Base-by-base conservation (phyloP, 1,140 invertebrate species). In the Rhynchophorus ferrugineus region DNA sequence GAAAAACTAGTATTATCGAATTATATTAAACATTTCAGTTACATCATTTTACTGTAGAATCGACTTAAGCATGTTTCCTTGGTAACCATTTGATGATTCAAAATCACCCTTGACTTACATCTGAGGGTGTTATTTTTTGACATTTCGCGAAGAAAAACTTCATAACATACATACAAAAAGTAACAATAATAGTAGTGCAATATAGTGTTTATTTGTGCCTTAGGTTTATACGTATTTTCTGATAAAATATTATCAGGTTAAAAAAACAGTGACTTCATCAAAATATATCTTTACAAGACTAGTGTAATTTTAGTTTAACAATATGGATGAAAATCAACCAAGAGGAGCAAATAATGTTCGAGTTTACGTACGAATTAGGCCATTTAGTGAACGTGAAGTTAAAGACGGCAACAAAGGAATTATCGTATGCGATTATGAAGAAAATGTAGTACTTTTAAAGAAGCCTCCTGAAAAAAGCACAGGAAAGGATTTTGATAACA, bases 291-390 rank as follows among this genome's bases (percentile, higher is more conserved):
- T n/a, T n/a, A n/a, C n/a, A n/a, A n/a, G n/a, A n/a, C n/a, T n/a
- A n/a, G n/a, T n/a, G n/a, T n/a, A n/a, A n/a, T n/a, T n/a, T n/a
- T n/a, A n/a, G n/a, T n/a, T 11, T 11, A 29, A 11, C 24, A 29
- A 11, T 29, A 29, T 29, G 34, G 11, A 51, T 6, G 35, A 38
- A 24, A 36, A 35, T 13, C 38, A 24, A 14, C 39, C 42, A 39
- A 24, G 42, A 39, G 44, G 36, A 14, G 37, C 33, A 19, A 81
- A 83, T 67, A 81, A 82, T 73, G 84, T 89, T 35, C 79, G 87
- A 52, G 92, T 95, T 22, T 88, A 92, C 19, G 86, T 95, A 13
- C 77, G 93, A 50, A 83, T 91, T 54, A 79, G 93, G 46, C 93
- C 93, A 0, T 78, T 94, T 65, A 91, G 83, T 67, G 81, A 83